Evolutionary conservation across 2,797 vertebrate species (phyloP), one percentile per base, ranked within the genome.

Genomic region (Rhinella marina): DNA sequence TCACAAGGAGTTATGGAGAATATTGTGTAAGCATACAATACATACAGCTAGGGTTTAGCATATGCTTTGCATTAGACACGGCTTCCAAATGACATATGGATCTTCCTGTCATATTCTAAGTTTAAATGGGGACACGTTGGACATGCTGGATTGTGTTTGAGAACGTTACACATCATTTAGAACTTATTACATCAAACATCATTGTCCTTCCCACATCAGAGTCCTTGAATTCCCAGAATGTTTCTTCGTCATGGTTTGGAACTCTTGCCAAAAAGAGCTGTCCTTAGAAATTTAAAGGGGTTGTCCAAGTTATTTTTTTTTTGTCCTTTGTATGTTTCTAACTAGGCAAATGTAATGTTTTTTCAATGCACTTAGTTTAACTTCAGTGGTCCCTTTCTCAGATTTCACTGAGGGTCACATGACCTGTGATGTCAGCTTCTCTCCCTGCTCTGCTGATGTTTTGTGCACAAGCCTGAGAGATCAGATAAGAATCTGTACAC

Each of bases 91-190:
- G 81, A 78, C 81, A 84, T 79, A 78, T 77, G 68, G 32, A 62
- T 78, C 70, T 83, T 82, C 48, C 50, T 83, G 57, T 84, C 61
- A 80, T 57, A 77, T n/a, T 27, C 14, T 16, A 50, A 59, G 87
- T 88, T 88, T 79, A 88, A 88, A 10, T 84, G n/a, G 76, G 87
- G 82, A 80, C 82, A 88, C 32, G 17, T 80, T 64, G 23, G 78
- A 59, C 27, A 84, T 21, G 72, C 25, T 54, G 13, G 29, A 70
- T n/a, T 86, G 52, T 72, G 57, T 56, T 29, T 86, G 52, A 7
- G 48, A 19, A 41, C 10, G 29, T 75, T 61, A 84, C 12, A 48
- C 21, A 19, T 48, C 13, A 19, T 59, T 73, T 75, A 70, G 54
- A 70, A 23, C 66, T 62, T 41, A 41, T 41, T 68, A 23, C 52